Conservation (phyloP, 1,140 invertebrate genomes). For the Drosophila kikkawai region DNA sequence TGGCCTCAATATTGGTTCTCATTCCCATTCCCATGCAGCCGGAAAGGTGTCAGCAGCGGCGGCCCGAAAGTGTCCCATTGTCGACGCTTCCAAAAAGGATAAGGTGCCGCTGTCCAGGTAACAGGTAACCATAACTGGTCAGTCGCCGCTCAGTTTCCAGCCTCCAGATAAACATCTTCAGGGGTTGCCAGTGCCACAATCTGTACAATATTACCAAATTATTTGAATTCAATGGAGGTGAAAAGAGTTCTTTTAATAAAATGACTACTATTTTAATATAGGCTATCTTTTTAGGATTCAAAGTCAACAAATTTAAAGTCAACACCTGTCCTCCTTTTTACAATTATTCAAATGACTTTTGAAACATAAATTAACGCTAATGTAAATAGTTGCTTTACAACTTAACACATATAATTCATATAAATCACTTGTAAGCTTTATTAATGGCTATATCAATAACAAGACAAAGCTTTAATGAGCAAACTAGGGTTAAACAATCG, state of each 20-base stretch:
- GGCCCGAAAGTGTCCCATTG: slow-evolving; percentile 54
- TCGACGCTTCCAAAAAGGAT: slow-evolving; percentile 32
- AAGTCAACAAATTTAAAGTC: not conserved
- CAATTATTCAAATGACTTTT: not conserved
- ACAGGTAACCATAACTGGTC: slow-evolving; percentile 12
- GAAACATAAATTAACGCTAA: not conserved
- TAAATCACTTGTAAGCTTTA: not conserved
- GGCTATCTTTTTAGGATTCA: not conserved
- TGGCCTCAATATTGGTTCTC: not conserved
- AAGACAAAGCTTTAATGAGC: not conserved
- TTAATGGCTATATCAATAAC: not conserved
- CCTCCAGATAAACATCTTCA: slow-evolving; percentile 41
- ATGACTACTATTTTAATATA: not conserved
- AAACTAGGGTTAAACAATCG: not conserved
- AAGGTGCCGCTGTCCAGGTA: slow-evolving; percentile 38
- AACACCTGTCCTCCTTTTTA: not conserved
- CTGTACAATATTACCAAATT: slow-evolving; percentile 20
- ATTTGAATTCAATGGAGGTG: slow-evolving; percentile 17
- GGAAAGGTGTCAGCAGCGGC: slow-evolving; percentile 60
- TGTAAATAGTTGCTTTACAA: not conserved
- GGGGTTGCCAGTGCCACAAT: slow-evolving; percentile 9
- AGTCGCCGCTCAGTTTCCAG: slow-evolving; percentile 1
- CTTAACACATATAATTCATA: not conserved
- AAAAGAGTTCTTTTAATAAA: slow-evolving; percentile 6
- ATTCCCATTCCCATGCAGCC: slow-evolving; percentile 18